These are phyloP conservation scores for Halichoeres trimaculatus DNA, from an alignment of 2,113 vertebrate species.

Conservation along the genomic window DNA sequence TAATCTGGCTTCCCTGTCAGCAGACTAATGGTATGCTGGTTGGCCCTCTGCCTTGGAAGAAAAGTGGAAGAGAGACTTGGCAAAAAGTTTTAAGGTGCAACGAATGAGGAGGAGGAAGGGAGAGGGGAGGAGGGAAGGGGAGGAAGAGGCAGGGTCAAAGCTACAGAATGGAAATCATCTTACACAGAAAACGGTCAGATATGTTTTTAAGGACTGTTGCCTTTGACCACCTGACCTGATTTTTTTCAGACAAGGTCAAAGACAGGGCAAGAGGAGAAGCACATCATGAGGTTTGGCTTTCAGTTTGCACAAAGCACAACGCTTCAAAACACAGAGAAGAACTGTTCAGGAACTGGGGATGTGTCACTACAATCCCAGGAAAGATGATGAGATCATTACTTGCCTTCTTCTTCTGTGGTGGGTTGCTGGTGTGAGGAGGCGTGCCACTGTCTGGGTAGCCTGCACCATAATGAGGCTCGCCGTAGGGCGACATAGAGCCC, in stretches of 20 bases:
- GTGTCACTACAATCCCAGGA: neutral
- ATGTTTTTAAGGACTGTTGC: constrained; percentile 11
- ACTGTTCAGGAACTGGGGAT: neutral
- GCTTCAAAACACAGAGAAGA: constrained; percentile 24
- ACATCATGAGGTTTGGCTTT: constrained; percentile 42
- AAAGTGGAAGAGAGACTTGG: constrained; percentile 84
- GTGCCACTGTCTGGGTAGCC: constrained; percentile 85
- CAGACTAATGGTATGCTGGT: constrained; percentile 85
- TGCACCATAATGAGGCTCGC: constrained; percentile 86
- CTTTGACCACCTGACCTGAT: constrained; percentile 27
- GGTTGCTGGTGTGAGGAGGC: constrained; percentile 91
- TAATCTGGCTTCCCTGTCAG: constrained; percentile 85
- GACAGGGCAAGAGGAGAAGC: constrained; percentile 49
- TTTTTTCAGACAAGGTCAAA: constrained; percentile 45
- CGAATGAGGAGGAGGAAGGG: constrained; percentile 33
- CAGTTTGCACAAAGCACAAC: constrained; percentile 46
- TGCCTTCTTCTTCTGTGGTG: constrained; percentile 98
- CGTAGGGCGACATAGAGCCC: constrained; percentile 88
- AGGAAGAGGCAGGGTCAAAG: constrained; percentile 55
- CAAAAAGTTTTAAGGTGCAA: constrained; percentile 78
- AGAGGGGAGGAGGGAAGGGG: neutral
- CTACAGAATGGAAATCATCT: constrained; percentile 56
- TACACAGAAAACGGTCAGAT: constrained; percentile 34
- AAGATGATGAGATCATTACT: constrained; percentile 68
- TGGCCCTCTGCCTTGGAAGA: constrained; percentile 86